phyloP scores from a whole-genome alignment of 2,888 invertebrate genomes.

The Tipula helvola region DNA sequence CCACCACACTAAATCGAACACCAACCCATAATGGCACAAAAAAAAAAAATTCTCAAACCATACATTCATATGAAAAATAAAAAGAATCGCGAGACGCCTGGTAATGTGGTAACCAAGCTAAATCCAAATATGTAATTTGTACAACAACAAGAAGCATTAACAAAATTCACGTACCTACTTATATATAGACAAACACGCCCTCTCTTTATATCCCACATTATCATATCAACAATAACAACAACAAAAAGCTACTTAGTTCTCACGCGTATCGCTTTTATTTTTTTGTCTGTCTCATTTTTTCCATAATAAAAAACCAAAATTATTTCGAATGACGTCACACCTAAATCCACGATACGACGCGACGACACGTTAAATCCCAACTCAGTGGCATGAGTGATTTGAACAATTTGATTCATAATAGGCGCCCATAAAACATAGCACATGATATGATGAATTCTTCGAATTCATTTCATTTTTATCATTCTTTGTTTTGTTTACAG shows the following conservation, averaged over 20 bases:
- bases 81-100: background rate
- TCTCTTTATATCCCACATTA: background rate
- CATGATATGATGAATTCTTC: background rate
- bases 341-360: background rate
- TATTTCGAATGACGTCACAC: background rate
- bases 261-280: background rate
- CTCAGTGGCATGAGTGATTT: background rate
- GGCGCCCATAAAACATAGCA: background rate
- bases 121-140: background rate
- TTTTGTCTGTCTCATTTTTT: background rate
- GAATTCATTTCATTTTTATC: slow-evolving; percentile 4
- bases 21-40: background rate
- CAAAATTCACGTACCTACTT: background rate
- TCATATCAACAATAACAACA: background rate
- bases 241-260: background rate
- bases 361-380: background rate
- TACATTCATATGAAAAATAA: background rate
- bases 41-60: background rate
- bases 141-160: background rate
- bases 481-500: background rate
- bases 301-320: background rate
- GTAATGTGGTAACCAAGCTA: background rate
- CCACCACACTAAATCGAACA: background rate
- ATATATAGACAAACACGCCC: background rate
- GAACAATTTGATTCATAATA: background rate